Conservation (phyloP, 2,797 vertebrate genomes). For the Alcedo quadribrachys region DNA sequence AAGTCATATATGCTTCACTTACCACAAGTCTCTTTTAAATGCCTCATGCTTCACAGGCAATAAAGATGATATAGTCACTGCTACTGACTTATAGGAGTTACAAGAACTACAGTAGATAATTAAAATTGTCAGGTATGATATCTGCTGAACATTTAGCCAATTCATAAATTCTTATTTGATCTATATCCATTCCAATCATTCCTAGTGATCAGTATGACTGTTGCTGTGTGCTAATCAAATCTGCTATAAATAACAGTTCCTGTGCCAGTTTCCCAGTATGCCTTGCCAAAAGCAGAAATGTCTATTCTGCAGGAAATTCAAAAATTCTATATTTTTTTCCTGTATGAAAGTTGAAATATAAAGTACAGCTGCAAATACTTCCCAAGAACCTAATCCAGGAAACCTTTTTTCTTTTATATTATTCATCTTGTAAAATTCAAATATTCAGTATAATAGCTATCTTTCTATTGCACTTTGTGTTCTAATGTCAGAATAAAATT, state of each 20-base stretch:
- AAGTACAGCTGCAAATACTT: neutral
- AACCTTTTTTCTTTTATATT: neutral
- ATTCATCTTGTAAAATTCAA: neutral
- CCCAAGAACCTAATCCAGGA: neutral
- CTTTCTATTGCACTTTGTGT: neutral
- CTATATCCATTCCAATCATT: neutral
- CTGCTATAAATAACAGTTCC: neutral
- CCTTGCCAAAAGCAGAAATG: neutral
- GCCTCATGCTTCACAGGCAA: neutral
- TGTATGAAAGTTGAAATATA: neutral
- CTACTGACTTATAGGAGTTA: neutral
- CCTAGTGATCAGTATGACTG: neutral
- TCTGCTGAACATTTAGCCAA: neutral
- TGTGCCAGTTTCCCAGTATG: neutral
- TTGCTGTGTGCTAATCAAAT: neutral
- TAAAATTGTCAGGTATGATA: neutral
- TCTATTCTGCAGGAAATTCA: neutral
- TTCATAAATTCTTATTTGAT: slow-evolving; percentile 1
- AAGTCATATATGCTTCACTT: neutral
- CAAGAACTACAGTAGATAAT: neutral
- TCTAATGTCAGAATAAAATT: neutral
- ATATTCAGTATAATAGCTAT: neutral
- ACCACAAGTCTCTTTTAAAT: neutral
- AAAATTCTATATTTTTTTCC: neutral
- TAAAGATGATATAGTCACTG: neutral